phyloP scores from a whole-genome alignment of 2,113 vertebrate species.

The Grammomys dolichurus region DNA sequence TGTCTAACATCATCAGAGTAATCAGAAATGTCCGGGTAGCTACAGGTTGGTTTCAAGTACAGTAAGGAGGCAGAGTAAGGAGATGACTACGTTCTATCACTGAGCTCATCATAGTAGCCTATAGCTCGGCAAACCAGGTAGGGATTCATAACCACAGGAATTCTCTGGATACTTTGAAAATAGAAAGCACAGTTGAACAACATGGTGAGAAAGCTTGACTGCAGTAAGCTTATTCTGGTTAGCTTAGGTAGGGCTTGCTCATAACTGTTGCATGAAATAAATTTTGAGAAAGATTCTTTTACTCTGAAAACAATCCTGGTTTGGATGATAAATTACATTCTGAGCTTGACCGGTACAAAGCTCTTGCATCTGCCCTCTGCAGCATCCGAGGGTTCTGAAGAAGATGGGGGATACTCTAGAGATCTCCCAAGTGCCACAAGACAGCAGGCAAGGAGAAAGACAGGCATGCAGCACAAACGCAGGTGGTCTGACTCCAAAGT shows the following conservation, averaged over 20 bases:
- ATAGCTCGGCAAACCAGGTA: background rate
- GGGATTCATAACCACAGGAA: background rate
- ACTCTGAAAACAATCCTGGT: background rate
- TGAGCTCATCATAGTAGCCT: background rate
- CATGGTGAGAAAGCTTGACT: background rate
- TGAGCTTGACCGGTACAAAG: background rate
- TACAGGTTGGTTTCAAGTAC: background rate
- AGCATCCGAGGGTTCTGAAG: background rate
- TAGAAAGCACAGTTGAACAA: background rate
- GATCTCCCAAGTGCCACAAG: background rate
- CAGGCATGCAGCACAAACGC: background rate
- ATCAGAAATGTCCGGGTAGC: background rate
- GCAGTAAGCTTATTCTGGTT: background rate
- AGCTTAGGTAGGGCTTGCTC: background rate
- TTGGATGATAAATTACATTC: background rate
- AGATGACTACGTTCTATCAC: background rate
- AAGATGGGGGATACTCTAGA: background rate
- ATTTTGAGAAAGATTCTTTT: background rate
- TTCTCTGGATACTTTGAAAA: background rate
- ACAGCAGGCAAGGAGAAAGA: background rate
- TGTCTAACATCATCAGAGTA: background rate
- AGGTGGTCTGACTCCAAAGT: background rate
- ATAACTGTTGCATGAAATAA: background rate
- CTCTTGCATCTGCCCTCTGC: accelerated
- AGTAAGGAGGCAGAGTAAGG: background rate